Percentiles rank a stretch among this genome's conserved stretches.
phyloP scores from a whole-genome alignment of 2,888 invertebrate species.

The Dryobota labecula region DNA sequence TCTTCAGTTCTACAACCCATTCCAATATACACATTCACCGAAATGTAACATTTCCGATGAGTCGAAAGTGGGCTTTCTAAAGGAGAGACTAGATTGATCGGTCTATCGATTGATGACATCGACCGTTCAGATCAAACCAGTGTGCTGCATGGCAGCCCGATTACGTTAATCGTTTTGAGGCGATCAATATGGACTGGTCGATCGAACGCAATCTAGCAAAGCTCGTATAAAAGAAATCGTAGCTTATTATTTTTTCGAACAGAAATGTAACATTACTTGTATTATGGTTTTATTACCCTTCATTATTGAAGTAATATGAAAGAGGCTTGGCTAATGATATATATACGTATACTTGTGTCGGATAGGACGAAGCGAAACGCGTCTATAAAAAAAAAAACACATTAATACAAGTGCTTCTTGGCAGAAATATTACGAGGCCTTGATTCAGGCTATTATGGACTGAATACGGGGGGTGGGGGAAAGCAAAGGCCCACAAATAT shows the following conservation, averaged over 20 bases:
- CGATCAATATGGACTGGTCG: neutral
- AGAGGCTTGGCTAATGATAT: slow-evolving; percentile 54
- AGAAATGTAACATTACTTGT: slow-evolving; percentile 21
- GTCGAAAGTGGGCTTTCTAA: neutral
- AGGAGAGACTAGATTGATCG: neutral
- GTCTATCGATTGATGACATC: neutral
- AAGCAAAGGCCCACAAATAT: slow-evolving; percentile 9
- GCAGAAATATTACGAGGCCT: slow-evolving; percentile 1
- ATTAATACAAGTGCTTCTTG: slow-evolving; percentile 23
- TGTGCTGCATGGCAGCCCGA: neutral
- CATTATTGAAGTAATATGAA: slow-evolving; percentile 15
- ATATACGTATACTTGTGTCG: slow-evolving; percentile 47
- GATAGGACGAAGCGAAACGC: slow-evolving; percentile 1
- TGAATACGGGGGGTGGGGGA: neutral
- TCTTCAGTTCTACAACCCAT: slow-evolving; percentile 42
- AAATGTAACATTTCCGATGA: slow-evolving; percentile 29
- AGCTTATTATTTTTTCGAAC: slow-evolving; percentile 1
- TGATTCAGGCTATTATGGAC: neutral
- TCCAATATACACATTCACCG: slow-evolving; percentile 50
- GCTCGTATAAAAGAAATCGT: neutral
- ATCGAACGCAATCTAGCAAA: neutral
- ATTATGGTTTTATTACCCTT: slow-evolving; percentile 20
- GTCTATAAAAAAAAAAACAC: slow-evolving; percentile 20
- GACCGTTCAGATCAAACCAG: neutral
- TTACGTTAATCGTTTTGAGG: neutral